Conservation (phyloP, 1,140 invertebrate species). For the Drosophila grimshawi region DNA sequence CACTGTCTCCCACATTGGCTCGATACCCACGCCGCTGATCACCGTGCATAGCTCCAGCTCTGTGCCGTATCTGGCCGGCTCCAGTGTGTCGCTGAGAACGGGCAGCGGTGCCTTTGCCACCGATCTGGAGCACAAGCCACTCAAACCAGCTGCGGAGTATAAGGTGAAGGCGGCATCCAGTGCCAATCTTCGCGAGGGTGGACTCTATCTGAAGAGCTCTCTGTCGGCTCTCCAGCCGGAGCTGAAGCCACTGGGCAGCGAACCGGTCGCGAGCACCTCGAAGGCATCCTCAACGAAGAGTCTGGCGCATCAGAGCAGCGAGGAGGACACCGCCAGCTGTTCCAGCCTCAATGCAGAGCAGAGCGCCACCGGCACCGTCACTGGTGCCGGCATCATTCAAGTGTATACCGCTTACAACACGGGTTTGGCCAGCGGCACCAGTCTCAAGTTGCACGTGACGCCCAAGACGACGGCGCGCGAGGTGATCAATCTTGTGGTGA, state of each 20-base stretch:
- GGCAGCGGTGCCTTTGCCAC: constrained; percentile 78
- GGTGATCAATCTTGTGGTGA: constrained; percentile 96
- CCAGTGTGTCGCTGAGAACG: constrained; percentile 67
- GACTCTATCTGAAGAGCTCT: constrained; percentile 84
- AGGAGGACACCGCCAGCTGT: constrained; percentile 76
- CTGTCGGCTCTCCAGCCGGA: constrained; percentile 72
- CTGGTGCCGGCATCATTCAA: constrained; percentile 88
- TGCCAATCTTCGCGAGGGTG: constrained; percentile 83
- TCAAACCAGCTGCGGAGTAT: constrained; percentile 51
- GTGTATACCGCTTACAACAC: constrained; percentile 98
- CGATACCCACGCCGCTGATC: constrained; percentile 60
- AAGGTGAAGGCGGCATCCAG: constrained; percentile 72
- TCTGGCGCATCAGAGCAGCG: constrained; percentile 72
- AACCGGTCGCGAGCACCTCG: constrained; percentile 60
- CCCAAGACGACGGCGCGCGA: constrained; percentile 95
- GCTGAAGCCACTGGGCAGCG: constrained; percentile 56
- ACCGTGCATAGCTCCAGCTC: constrained; percentile 77
- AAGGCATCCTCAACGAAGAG: constrained; percentile 67
- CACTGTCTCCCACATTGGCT: constrained; percentile 85
- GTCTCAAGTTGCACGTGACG: constrained; percentile 96
- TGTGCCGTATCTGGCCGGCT: constrained; percentile 78
- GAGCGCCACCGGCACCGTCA: constrained; percentile 64
- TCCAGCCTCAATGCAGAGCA: constrained; percentile 70
- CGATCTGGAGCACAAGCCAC: constrained; percentile 85
- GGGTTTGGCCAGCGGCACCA: constrained; percentile 95